phyloP scores from a whole-genome alignment of 2,113 vertebrate genomes.

The Ctenomys sociabilis region DNA sequence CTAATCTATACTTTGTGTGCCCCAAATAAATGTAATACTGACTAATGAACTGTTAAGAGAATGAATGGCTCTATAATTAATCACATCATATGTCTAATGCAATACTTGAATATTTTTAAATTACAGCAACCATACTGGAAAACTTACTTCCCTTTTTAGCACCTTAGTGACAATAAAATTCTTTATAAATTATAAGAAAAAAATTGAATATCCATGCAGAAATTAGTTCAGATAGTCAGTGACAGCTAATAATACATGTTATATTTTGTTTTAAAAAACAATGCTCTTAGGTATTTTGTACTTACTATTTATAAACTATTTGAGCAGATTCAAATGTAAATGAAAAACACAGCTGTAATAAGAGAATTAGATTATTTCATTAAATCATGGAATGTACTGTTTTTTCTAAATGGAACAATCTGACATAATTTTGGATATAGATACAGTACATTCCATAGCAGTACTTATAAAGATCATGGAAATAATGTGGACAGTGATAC shows the following conservation, averaged over 20 bases:
- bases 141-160: conserved; percentile 70
- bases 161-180: conserved; percentile 68
- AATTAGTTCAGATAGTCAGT: conserved; percentile 75
- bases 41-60: not conserved
- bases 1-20: not conserved
- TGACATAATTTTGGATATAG: conserved; percentile 65
- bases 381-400: conserved; percentile 53
- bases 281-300: conserved; percentile 70
- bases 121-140: not conserved
- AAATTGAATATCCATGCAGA: conserved; percentile 81
- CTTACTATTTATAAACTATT: conserved; percentile 79
- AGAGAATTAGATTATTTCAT: conserved; percentile 69
- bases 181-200: conserved; percentile 77
- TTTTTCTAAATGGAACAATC: conserved; percentile 48
- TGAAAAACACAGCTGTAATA: conserved; percentile 62
- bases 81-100: conserved; percentile 24
- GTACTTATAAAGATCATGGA: conserved; percentile 35
- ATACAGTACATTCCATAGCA: conserved; percentile 1
- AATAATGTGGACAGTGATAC: conserved; percentile 14
- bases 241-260: conserved; percentile 57
- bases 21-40: conserved; percentile 20
- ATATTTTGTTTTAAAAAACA: conserved; percentile 71
- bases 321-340: conserved; percentile 72
- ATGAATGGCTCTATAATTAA: not conserved
- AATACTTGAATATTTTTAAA: conserved; percentile 60